phyloP scores from a whole-genome alignment of 2,797 vertebrate genomes.

The Halcyon badia region DNA sequence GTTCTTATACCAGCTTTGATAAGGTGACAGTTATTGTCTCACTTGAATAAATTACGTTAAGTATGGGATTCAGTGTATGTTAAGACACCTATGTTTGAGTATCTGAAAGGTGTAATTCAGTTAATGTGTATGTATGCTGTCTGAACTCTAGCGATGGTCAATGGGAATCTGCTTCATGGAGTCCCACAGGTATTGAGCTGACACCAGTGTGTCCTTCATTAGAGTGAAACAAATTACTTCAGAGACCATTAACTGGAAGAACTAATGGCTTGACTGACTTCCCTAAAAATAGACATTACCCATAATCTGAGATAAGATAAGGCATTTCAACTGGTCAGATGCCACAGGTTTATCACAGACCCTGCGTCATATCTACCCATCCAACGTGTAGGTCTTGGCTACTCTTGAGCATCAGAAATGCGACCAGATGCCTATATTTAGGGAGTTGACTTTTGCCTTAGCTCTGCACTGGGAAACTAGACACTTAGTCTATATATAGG shows the following conservation, averaged over 20 bases:
- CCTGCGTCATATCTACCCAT: background rate
- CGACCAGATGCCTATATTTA: background rate
- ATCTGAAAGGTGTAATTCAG: background rate
- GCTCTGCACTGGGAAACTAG: background rate
- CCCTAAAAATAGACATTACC: background rate
- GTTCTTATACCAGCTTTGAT: background rate
- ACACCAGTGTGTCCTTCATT: rapidly evolving
- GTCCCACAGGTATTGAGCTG: background rate
- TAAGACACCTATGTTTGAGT: background rate
- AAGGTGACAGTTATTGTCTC: background rate
- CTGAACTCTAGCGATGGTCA: background rate
- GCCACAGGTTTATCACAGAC: background rate
- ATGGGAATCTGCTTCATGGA: background rate
- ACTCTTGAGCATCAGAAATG: background rate
- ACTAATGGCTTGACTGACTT: background rate
- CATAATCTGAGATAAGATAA: background rate
- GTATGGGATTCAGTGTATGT: background rate
- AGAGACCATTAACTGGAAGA: background rate
- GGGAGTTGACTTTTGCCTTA: background rate
- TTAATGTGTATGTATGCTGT: background rate
- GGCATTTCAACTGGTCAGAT: background rate
- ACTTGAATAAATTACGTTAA: background rate
- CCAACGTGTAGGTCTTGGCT: background rate
- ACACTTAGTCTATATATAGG: background rate
- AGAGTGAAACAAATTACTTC: background rate